Conservation (phyloP, 2,113 vertebrate species). For the Ceratotherium simum region DNA sequence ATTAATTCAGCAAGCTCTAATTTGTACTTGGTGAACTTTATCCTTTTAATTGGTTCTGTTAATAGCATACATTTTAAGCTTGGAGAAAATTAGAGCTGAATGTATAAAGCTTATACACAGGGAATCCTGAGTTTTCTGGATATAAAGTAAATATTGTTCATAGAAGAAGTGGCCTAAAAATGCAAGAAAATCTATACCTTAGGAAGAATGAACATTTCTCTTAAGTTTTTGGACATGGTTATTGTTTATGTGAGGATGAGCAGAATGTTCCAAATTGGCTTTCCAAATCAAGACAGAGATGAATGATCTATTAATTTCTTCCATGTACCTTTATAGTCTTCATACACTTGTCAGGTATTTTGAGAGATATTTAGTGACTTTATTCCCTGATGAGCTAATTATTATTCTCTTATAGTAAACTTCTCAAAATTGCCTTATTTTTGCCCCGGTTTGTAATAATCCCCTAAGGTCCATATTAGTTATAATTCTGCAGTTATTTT, state of each 20-base stretch:
- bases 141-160: constrained; percentile 21
- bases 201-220: neutral
- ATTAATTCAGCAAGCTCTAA: constrained; percentile 53
- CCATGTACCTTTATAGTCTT: neutral
- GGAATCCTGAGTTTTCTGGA: constrained; percentile 10
- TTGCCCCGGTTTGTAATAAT: neutral
- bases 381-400: neutral
- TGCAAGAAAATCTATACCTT: neutral
- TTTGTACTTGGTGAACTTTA: constrained; percentile 68
- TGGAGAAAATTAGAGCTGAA: constrained; percentile 47
- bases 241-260: neutral
- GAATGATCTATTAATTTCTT: neutral
- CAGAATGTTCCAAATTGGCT: neutral
- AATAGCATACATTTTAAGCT: constrained; percentile 50
- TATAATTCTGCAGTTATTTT: neutral
- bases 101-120: neutral
- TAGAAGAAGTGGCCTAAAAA: neutral
- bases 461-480: neutral
- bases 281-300: neutral
- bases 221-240: neutral
- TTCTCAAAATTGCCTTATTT: neutral
- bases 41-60: constrained; percentile 70
- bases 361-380: neutral
- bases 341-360: neutral
- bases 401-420: neutral